phyloP scores from a whole-genome alignment of 1,140 invertebrate genomes.

The Chrysopa pallens region DNA sequence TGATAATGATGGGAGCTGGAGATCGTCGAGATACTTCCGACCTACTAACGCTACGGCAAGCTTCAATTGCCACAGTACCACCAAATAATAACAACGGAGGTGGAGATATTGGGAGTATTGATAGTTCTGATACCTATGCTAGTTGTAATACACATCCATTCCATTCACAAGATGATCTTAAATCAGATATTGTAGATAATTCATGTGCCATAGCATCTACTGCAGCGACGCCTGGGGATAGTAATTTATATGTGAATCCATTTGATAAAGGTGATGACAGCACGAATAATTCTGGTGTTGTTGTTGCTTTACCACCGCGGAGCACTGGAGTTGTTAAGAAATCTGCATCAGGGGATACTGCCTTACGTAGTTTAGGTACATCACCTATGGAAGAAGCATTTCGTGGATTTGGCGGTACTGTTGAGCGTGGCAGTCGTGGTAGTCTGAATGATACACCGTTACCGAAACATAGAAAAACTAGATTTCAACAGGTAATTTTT shows the following conservation, averaged over 20 bases:
- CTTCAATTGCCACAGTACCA: slow-evolving; percentile 2
- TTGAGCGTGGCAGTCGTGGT: slow-evolving; percentile 36
- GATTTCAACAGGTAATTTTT: slow-evolving; percentile 55
- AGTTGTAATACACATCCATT: slow-evolving; percentile 91
- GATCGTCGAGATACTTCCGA: slow-evolving; percentile 3
- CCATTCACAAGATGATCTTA: slow-evolving; percentile 64
- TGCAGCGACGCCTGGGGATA: slow-evolving; percentile 21
- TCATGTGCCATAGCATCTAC: slow-evolving; percentile 14
- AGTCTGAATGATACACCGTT: slow-evolving; percentile 46
- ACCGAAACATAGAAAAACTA: slow-evolving; percentile 69
- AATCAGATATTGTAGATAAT: slow-evolving; percentile 40
- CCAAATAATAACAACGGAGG: slow-evolving; percentile 29
- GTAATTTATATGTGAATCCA: slow-evolving; percentile 86
- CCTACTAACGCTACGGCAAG: slow-evolving; percentile 2
- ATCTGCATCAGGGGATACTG: slow-evolving; percentile 58
- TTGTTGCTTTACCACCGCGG: slow-evolving; percentile 11
- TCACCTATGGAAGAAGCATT: slow-evolving; percentile 31
- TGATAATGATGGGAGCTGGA: slow-evolving; percentile 1
- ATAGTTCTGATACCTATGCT: slow-evolving; percentile 83
- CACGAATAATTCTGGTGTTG: slow-evolving; percentile 21
- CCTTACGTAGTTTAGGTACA: slow-evolving; percentile 31
- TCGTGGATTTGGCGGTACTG: slow-evolving; percentile 25
- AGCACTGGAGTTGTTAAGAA: slow-evolving; percentile 39
- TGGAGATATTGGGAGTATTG: slow-evolving; percentile 50
- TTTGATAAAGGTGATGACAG: slow-evolving; percentile 43